A percentile compares a stretch with the other conserved stretches of the same genome.
These are phyloP conservation scores for Cryptocheilus praepositus DNA, from an alignment of 2,888 invertebrate genomes.

Conservation along the genomic window DNA sequence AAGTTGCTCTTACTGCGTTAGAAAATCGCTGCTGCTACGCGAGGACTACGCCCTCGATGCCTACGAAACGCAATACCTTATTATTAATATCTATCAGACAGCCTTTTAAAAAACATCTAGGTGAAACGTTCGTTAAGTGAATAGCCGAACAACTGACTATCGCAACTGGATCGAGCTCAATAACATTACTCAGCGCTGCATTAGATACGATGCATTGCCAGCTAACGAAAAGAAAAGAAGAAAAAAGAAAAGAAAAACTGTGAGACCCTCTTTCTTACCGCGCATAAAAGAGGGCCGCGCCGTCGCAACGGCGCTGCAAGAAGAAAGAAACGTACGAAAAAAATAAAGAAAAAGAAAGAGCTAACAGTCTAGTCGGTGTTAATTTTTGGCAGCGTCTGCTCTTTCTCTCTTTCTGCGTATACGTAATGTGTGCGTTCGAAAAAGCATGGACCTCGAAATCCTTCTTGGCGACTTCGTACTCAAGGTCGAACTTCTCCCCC, in stretches of 20 bases:
- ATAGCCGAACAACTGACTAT: too few relatives aligned
- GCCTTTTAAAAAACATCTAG: too few relatives aligned
- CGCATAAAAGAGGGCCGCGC: not conserved
- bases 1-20: too few relatives aligned
- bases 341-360: slow-evolving; percentile 10
- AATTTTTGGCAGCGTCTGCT: slow-evolving; percentile 18
- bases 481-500: slow-evolving; percentile 98
- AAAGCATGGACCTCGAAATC: slow-evolving; percentile 87
- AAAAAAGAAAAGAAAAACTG: not conserved
- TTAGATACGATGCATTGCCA: too few relatives aligned
- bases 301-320: slow-evolving; percentile 15
- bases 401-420: slow-evolving; percentile 29
- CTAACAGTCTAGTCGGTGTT: not conserved
- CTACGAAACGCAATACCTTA: too few relatives aligned
- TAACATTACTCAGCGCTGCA: too few relatives aligned
- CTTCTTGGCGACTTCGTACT: slow-evolving; percentile 96
- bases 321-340: slow-evolving; percentile 12
- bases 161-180: too few relatives aligned
- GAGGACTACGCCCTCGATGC: too few relatives aligned
- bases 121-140: too few relatives aligned
- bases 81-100: too few relatives aligned
- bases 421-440: not conserved
- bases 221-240: not conserved
- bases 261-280: not conserved
- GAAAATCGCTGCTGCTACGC: too few relatives aligned